Evolutionary conservation across 2,797 vertebrate species (phyloP).

Genomic region (Anolis apletophallus): DNA sequence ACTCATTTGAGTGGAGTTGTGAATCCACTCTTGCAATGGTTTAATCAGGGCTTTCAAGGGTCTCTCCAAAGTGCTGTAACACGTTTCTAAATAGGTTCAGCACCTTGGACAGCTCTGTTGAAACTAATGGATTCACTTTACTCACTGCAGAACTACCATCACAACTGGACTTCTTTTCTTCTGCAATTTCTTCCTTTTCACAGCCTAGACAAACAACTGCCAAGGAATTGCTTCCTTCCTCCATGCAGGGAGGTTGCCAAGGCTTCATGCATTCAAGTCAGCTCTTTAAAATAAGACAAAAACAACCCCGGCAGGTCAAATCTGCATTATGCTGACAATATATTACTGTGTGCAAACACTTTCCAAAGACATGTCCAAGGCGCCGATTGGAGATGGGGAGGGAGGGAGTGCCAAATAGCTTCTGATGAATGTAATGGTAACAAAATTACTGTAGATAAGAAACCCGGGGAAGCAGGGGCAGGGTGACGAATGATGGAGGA

Average conservation of each 20-base stretch:
- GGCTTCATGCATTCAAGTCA: not conserved
- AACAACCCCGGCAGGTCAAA: not conserved
- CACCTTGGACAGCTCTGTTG: too few species aligned
- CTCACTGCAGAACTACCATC: not conserved
- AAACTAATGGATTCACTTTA: too few species aligned
- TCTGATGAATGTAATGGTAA: constrained; percentile 23
- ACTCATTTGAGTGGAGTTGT: too few species aligned
- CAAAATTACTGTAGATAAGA: constrained; percentile 34
- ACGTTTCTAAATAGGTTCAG: too few species aligned
- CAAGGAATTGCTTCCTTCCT: not conserved
- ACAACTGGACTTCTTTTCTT: not conserved
- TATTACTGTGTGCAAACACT: constrained; percentile 26
- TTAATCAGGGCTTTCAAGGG: too few species aligned
- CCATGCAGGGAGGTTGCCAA: not conserved
- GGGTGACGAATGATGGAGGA: constrained; percentile 9
- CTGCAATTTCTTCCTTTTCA: too few species aligned
- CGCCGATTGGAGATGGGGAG: not conserved
- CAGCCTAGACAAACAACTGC: not conserved
- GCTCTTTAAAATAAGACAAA: not conserved
- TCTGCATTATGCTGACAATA: constrained; percentile 39
- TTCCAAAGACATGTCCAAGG: not conserved
- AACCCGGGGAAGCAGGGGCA: constrained; percentile 1
- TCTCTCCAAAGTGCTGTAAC: too few species aligned
- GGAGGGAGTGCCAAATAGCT: constrained; percentile 17
- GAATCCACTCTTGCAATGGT: too few species aligned